These are phyloP conservation scores for Drosophila takahashii DNA, from an alignment of 1,140 invertebrate genomes.

Conservation along the genomic window DNA sequence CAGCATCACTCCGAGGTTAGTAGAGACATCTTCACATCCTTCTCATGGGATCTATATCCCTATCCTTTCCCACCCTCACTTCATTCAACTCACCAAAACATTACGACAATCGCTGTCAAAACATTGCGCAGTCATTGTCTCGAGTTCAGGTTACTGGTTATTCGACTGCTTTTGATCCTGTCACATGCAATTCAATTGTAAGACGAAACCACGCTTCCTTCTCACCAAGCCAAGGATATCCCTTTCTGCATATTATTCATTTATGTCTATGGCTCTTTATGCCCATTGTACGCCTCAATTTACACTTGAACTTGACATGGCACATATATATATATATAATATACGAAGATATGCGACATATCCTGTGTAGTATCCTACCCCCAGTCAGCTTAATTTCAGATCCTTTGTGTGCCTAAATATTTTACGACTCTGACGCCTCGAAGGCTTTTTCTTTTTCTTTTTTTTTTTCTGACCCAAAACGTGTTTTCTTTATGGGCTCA, in stretches of 20 bases:
- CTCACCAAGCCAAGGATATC: constrained; percentile 38
- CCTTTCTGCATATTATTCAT: constrained; percentile 56
- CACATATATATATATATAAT: constrained; percentile 10
- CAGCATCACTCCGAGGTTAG: constrained; percentile 83
- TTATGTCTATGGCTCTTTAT: constrained; percentile 54
- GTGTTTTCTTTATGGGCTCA: constrained; percentile 55
- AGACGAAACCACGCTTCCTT: constrained; percentile 71
- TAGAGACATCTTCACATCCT: constrained; percentile 26
- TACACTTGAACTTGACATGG: constrained; percentile 66
- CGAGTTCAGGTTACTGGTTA: constrained; percentile 29
- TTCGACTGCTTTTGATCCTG: constrained; percentile 37
- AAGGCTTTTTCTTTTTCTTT: constrained; percentile 30
- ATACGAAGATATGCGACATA: constrained; percentile 16
- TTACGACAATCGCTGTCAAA: constrained; percentile 81
- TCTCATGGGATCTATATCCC: neutral
- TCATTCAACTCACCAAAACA: constrained; percentile 31
- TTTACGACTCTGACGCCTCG: constrained; percentile 77
- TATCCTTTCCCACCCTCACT: neutral
- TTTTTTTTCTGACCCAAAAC: constrained; percentile 40
- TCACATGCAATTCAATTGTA: constrained; percentile 67
- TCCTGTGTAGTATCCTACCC: constrained; percentile 29
- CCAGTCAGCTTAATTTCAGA: constrained; percentile 61
- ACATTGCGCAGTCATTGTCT: constrained; percentile 71
- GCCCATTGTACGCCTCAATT: constrained; percentile 66
- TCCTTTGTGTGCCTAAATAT: constrained; percentile 67